Evolutionary conservation across 2,888 invertebrate genomes (phyloP).

Genomic region (Meiosimyza platycephala): DNA sequence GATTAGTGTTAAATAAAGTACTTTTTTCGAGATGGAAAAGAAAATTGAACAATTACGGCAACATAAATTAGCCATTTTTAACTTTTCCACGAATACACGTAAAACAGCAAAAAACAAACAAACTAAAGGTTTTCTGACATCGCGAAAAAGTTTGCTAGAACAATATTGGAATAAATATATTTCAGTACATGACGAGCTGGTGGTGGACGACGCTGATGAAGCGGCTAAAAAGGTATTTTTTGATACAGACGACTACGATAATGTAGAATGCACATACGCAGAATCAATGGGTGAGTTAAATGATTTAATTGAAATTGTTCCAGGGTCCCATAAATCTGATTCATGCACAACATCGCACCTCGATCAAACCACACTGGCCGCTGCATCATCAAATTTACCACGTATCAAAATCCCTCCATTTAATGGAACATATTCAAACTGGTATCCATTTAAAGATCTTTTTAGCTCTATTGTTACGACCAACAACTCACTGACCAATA

Average conservation of each 20-base stretch:
- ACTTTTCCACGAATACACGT: slow-evolving; percentile 10
- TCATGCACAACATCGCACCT: not conserved
- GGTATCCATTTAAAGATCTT: slow-evolving; percentile 31
- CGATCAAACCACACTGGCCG: not conserved
- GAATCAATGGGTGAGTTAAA: slow-evolving; percentile 32
- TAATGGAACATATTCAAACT: slow-evolving; percentile 26
- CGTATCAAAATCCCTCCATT: slow-evolving; percentile 28
- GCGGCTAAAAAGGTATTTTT: not conserved
- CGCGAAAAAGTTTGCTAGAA: not conserved
- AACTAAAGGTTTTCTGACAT: slow-evolving; percentile 12
- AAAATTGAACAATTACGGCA: too few species aligned
- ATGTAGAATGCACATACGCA: slow-evolving; percentile 3
- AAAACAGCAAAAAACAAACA: slow-evolving; percentile 17
- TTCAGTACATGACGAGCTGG: not conserved
- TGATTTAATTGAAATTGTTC: not conserved
- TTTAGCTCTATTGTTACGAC: slow-evolving; percentile 17
- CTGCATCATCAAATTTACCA: not conserved
- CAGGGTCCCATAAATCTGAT: too few species aligned
- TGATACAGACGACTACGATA: not conserved
- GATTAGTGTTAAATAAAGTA: too few species aligned
- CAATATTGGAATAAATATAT: slow-evolving; percentile 22
- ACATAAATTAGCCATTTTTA: not conserved
- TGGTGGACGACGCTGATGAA: not conserved
- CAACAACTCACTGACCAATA: slow-evolving; percentile 10
- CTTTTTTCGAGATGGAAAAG: too few species aligned